Percentiles rank a stretch among this genome's conserved stretches.
phyloP scores from a whole-genome alignment of 1,140 invertebrate genomes.

The Drosophila jambulina region DNA sequence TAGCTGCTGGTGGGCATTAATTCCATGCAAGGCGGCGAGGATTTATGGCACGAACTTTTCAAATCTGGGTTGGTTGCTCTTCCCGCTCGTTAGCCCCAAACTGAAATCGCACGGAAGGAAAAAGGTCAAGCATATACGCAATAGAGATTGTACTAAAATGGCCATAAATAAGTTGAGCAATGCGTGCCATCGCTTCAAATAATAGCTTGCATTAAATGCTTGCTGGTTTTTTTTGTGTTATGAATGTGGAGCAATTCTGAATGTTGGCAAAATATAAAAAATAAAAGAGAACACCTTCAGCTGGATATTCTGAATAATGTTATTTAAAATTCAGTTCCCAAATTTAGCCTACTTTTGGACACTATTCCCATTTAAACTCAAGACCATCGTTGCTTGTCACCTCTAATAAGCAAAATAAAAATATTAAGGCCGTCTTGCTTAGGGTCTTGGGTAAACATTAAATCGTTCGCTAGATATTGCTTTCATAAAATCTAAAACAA shows the following conservation, averaged over 20 bases:
- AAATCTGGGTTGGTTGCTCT: constrained; percentile 44
- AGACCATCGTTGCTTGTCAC: background rate
- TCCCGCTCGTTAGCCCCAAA: constrained; percentile 32
- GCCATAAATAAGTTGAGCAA: constrained; percentile 30
- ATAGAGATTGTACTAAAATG: constrained; percentile 17
- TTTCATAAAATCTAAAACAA: constrained; percentile 2
- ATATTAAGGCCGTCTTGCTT: background rate
- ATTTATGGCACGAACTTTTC: constrained; percentile 71
- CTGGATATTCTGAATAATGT: background rate
- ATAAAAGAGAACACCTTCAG: background rate
- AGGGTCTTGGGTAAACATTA: background rate
- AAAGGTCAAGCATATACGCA: constrained; percentile 43
- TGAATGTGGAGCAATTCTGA: constrained; percentile 5
- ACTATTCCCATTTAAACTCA: background rate
- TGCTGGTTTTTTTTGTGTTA: background rate
- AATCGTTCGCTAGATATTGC: background rate
- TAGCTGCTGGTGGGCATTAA: constrained; percentile 40
- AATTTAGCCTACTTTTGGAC: background rate
- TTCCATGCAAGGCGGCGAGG: constrained; percentile 48
- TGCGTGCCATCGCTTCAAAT: constrained; percentile 19
- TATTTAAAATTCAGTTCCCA: background rate
- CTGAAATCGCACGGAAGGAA: constrained; percentile 50
- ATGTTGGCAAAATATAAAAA: background rate
- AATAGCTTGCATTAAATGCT: constrained; percentile 21
- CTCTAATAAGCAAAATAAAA: background rate